Base-by-base conservation (phyloP, 2,888 invertebrate genomes). In the Tenodera sinensis region DNA sequence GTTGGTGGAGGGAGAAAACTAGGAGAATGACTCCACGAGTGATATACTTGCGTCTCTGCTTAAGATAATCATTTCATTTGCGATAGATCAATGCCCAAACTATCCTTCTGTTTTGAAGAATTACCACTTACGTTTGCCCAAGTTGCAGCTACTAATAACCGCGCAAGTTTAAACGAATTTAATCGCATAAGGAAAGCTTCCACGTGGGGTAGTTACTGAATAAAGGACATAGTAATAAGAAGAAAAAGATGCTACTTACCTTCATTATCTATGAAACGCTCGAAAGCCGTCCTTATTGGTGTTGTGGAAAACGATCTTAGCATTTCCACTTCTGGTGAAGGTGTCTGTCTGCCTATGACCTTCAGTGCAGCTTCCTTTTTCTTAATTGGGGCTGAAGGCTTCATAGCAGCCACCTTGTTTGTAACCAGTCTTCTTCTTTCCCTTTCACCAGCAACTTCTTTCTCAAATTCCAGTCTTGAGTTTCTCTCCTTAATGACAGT, bases 401-500 rank as follows among this genome's bases (percentile, higher is more conserved):
- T 84, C 34, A 85, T 54, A 25, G 85, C 88, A 71, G 85, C 85
- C 15, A 88, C 71, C 30, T 85, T 84, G 28, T 84, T 71, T n/a
- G 84, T 42, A 2, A 88, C 9, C 34, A 85, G 0, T 27, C 71
- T 30, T 25, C 90, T 85, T 71, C 71, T 84, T 28, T 86, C 86
- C 82, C 83, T 90, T 42, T 88, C 83, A 30, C 85, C 83, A 20
- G 88, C 88, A 15, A 86, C 87, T 34, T 81, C 27, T 3, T 28
- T 28, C 30, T 90, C 89, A 4, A 90, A 42, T 25, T 89, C 89
- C 8, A 85, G 89, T 27, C 90, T 91, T 1, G 83, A 87, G 42
- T 83, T 28, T 47, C 90, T 83, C 89, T 91, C 91, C 82, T 91
- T 91, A 15, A 9, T 90, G 14, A 6, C 90, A 15, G 42, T n/a